Percentiles rank a stretch among this genome's conserved stretches.
Conservation (phyloP, 2,113 vertebrate species). For the Isurus oxyrinchus region DNA sequence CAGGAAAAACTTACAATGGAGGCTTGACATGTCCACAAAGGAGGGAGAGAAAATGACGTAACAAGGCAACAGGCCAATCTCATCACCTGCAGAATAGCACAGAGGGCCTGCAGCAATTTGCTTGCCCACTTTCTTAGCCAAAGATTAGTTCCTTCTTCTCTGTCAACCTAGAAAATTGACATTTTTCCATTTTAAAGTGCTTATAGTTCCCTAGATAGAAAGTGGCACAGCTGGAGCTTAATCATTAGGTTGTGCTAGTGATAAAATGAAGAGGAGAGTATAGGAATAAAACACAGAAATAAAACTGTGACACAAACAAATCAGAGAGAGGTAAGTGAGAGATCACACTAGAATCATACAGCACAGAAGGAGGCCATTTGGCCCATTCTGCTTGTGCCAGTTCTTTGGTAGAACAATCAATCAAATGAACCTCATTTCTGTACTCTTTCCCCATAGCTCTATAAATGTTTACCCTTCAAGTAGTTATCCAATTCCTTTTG, state of each 20-base stretch:
- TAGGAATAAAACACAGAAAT: constrained; percentile 1
- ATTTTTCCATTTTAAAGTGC: neutral
- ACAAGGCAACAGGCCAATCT: neutral
- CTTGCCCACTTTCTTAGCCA: neutral
- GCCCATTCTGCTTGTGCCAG: neutral
- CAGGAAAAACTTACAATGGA: neutral
- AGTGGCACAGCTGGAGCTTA: neutral
- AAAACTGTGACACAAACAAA: neutral
- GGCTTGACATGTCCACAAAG: neutral
- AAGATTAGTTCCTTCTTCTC: neutral
- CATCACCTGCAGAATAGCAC: neutral
- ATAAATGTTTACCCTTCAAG: neutral
- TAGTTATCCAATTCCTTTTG: neutral
- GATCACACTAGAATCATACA: neutral
- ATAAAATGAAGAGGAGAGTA: neutral
- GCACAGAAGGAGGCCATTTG: neutral
- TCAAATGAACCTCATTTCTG: neutral
- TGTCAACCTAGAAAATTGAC: neutral
- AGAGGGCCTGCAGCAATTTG: neutral
- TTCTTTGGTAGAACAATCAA: neutral
- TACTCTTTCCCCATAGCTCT: neutral
- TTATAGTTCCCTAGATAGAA: neutral
- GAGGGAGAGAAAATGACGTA: neutral
- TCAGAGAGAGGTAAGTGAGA: neutral
- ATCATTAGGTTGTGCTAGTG: neutral